Conservation (phyloP, 2,888 invertebrate genomes). For the Parnassius smintheus region DNA sequence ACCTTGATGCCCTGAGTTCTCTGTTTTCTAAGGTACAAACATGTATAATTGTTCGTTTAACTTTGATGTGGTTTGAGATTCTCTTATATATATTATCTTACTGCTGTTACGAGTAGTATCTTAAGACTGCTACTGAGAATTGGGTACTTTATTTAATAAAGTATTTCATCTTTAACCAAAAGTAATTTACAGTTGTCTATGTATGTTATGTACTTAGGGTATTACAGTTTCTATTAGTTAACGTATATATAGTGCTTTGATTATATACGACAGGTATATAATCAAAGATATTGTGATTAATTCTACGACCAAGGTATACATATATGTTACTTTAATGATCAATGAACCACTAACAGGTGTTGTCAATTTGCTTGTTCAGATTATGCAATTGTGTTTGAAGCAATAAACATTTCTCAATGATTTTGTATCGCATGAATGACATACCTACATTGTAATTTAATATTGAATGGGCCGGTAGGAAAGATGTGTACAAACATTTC, state of each 20-base stretch:
- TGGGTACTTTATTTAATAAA: too few relatives aligned
- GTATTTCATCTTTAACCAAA: too few relatives aligned
- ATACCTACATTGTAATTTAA: conserved; percentile 4
- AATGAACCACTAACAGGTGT: background rate
- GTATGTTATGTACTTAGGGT: too few relatives aligned
- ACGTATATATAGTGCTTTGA: too few relatives aligned
- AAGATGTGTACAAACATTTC: conserved; percentile 20
- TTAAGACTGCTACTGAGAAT: too few relatives aligned
- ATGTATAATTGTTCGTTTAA: background rate
- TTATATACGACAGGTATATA: too few relatives aligned
- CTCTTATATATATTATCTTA: background rate
- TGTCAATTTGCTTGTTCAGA: too few relatives aligned
- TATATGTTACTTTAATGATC: background rate
- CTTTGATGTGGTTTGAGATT: background rate
- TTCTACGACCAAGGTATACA: too few relatives aligned
- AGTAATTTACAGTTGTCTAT: too few relatives aligned
- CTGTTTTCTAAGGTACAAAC: background rate
- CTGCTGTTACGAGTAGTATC: too few relatives aligned
- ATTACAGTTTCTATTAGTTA: too few relatives aligned
- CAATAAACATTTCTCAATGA: conserved; percentile 17
- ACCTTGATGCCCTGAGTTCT: background rate
- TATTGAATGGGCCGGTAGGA: conserved; percentile 5
- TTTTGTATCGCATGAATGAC: conserved; percentile 11
- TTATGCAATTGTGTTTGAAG: conserved; percentile 14
- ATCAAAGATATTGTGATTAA: too few relatives aligned